Conservation (phyloP, 2,888 invertebrate genomes). For the Lasioglossum pauxillum region DNA sequence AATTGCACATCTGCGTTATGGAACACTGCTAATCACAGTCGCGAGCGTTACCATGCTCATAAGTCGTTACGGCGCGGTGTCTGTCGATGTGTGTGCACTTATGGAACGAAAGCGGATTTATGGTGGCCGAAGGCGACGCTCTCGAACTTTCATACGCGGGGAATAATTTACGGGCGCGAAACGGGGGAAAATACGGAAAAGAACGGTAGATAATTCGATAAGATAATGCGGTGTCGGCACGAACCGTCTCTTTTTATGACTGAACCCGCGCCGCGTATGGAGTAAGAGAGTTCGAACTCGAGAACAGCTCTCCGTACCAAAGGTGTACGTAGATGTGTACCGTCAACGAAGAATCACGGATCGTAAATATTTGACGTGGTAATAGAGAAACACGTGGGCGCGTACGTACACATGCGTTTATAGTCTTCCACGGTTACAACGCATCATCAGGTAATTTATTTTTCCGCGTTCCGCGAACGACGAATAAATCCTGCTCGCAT, state of each 20-base stretch:
- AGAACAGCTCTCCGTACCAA: not conserved
- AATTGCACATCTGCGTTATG: conserved; percentile 17
- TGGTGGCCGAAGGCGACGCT: conserved; percentile 14
- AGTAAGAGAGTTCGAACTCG: not conserved
- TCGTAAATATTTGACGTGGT: conserved; percentile 60
- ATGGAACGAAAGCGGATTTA: conserved; percentile 36
- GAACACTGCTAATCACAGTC: not conserved
- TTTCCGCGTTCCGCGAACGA: conserved; percentile 11
- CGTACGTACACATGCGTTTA: conserved; percentile 24
- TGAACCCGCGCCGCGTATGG: conserved; percentile 1
- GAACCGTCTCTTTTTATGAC: conserved; percentile 49
- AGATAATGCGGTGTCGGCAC: conserved; percentile 51
- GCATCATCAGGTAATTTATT: conserved; percentile 52
- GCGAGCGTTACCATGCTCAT: conserved; percentile 18
- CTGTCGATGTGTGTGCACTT: not conserved
- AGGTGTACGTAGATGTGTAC: not conserved
- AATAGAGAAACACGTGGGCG: conserved; percentile 53
- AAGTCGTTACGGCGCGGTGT: conserved; percentile 12
- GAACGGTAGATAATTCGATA: conserved; percentile 61
- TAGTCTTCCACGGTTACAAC: conserved; percentile 28
- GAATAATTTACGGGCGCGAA: conserved; percentile 54
- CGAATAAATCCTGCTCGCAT: conserved; percentile 16
- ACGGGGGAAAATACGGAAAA: conserved; percentile 38
- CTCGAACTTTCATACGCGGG: conserved; percentile 22
- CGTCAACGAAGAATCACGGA: conserved; percentile 13